Conservation (phyloP, 2,888 invertebrate genomes). For the Ligdia adustata region DNA sequence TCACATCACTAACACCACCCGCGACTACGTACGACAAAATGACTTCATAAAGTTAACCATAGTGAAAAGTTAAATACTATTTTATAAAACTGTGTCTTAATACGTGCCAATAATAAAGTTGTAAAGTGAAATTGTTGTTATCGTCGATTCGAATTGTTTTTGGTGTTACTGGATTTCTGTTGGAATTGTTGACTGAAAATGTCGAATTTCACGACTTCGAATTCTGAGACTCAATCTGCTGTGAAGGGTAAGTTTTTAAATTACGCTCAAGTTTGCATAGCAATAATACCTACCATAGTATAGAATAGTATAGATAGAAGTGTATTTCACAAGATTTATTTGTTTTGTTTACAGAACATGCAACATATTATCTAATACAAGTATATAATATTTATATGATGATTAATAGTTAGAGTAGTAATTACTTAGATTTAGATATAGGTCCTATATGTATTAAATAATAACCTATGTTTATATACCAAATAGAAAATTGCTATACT, state of each 20-base stretch:
- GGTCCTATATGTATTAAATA: no score
- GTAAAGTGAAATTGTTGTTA: slow-evolving; percentile 50
- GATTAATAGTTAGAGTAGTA: no score
- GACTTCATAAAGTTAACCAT: slow-evolving; percentile 36
- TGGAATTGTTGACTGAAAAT: slow-evolving; percentile 58
- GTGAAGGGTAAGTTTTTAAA: slow-evolving; percentile 64
- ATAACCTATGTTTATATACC: no score
- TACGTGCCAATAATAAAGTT: slow-evolving; percentile 36
- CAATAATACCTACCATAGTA: no score
- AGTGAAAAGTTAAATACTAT: slow-evolving; percentile 8
- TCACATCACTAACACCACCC: slow-evolving; percentile 42
- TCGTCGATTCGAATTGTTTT: slow-evolving; percentile 46
- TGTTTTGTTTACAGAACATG: no score
- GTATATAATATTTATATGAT: no score
- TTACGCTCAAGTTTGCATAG: no score
- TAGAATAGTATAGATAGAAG: no score
- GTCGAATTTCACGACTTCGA: slow-evolving; percentile 59
- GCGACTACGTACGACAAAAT: slow-evolving; percentile 49
- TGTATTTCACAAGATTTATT: no score
- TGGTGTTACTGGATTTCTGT: slow-evolving; percentile 50
- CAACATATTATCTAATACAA: no score
- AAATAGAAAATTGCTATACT: no score
- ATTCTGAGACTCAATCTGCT: slow-evolving; percentile 60
- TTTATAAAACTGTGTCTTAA: slow-evolving; percentile 28
- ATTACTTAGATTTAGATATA: no score